A percentile compares a stretch with the other conserved stretches of the same genome.
Evolutionary conservation across 37 sponge, comb jelly and placozoan species (phyloP).

Genomic region (Aplysina aerophoba): DNA sequence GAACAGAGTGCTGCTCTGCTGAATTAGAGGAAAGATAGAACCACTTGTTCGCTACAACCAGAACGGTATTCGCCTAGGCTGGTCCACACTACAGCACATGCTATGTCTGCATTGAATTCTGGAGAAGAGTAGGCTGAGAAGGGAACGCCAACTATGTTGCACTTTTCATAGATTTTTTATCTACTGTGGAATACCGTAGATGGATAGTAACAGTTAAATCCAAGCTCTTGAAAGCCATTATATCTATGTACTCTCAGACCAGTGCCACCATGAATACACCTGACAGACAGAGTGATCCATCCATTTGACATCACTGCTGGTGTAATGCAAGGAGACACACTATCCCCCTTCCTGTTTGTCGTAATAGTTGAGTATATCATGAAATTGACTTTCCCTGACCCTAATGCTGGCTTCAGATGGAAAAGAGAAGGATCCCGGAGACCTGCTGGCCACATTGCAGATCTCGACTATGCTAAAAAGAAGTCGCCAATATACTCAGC

Average conservation of each 20-base stretch:
- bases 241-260: neutral
- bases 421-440: neutral
- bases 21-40: neutral
- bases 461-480: slow-evolving; percentile 14
- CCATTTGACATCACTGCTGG: slow-evolving; percentile 5
- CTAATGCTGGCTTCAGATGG: neutral
- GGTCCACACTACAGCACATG: neutral
- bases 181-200: slow-evolving; percentile 5
- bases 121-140: neutral
- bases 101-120: neutral
- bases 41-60: slow-evolving; percentile 21
- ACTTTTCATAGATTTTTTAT: slow-evolving; percentile 3
- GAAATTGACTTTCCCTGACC: neutral
- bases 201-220: too few relatives aligned
- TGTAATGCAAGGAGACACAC: slow-evolving; percentile 33
- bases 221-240: neutral
- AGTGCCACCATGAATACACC: slow-evolving; percentile 17
- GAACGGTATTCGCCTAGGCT: neutral
- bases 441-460: slow-evolving; percentile 9
- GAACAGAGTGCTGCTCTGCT: neutral
- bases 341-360: slow-evolving; percentile 26
- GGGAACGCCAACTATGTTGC: neutral
- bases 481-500: too few relatives aligned
- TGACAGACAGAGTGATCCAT: slow-evolving; percentile 17
- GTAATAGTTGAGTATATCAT: slow-evolving; percentile 25